These are phyloP conservation scores for Varecia variegata DNA, from an alignment of 2,797 vertebrate genomes.

Conservation along the genomic window DNA sequence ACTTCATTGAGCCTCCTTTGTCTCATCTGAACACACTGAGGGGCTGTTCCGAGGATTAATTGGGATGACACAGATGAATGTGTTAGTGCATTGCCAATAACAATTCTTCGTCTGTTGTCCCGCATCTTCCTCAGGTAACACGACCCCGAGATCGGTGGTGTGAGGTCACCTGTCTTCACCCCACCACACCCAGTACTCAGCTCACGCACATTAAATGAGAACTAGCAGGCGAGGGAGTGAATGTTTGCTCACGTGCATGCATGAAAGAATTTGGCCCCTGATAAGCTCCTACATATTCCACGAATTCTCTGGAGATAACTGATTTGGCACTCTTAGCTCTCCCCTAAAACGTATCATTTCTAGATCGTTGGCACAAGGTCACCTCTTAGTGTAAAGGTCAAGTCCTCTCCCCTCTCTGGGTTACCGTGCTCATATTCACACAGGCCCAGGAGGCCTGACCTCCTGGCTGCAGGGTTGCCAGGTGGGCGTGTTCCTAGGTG, in stretches of 20 bases:
- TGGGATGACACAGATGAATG: neutral
- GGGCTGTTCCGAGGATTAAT: neutral
- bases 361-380: neutral
- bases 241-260: no score
- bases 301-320: neutral
- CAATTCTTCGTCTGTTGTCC: neutral
- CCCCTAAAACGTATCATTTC: neutral
- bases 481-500: neutral
- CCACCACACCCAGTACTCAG: neutral
- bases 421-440: neutral
- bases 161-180: neutral
- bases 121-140: neutral
- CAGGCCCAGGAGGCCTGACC: neutral
- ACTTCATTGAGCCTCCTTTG: neutral
- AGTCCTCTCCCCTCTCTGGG: neutral
- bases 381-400: neutral
- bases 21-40: neutral
- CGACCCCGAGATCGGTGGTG: neutral
- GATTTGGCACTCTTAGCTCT: neutral
- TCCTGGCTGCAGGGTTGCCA: neutral
- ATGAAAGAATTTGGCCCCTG: neutral
- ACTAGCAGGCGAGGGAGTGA: neutral
- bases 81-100: neutral
- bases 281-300: neutral
- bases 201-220: neutral